These are phyloP conservation scores for Macroglossus sobrinus DNA, from an alignment of 2,113 vertebrate genomes.

Conservation along the genomic window DNA sequence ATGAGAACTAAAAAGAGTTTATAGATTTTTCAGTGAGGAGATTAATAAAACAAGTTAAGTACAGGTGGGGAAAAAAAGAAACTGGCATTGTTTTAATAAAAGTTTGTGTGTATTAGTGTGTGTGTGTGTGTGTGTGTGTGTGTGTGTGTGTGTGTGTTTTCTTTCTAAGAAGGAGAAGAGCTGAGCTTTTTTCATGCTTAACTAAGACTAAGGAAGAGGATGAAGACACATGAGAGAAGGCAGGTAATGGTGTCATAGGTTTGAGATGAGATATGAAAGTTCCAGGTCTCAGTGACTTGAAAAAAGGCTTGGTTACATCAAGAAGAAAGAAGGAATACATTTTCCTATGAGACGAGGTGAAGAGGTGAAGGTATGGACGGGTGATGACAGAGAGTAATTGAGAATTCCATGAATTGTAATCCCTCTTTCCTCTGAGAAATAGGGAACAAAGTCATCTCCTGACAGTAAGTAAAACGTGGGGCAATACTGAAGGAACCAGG, in stretches of 20 bases:
- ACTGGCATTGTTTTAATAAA: background rate
- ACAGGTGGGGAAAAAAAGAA: background rate
- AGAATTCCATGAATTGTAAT: background rate
- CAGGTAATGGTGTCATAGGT: background rate
- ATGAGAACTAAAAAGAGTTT: background rate
- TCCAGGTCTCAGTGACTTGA: background rate
- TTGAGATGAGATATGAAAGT: background rate
- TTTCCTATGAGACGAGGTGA: background rate
- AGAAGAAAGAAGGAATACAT: background rate
- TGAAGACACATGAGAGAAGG: background rate
- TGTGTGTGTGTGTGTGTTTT: background rate
- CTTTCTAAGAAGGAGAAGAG: background rate
- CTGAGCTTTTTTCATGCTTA: background rate
- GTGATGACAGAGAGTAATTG: background rate
- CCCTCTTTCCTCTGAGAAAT: background rate
- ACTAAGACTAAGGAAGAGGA: background rate
- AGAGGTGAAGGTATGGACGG: background rate
- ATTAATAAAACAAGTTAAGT: background rate
- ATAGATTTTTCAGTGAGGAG: background rate
- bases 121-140: background rate
- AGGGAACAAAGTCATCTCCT: background rate
- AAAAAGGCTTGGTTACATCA: background rate
- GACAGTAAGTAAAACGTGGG: background rate
- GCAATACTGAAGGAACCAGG: background rate
- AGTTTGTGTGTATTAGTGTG: too few species aligned